phyloP scores from a whole-genome alignment of 2,797 vertebrate genomes.

The Naso thynnoides region DNA sequence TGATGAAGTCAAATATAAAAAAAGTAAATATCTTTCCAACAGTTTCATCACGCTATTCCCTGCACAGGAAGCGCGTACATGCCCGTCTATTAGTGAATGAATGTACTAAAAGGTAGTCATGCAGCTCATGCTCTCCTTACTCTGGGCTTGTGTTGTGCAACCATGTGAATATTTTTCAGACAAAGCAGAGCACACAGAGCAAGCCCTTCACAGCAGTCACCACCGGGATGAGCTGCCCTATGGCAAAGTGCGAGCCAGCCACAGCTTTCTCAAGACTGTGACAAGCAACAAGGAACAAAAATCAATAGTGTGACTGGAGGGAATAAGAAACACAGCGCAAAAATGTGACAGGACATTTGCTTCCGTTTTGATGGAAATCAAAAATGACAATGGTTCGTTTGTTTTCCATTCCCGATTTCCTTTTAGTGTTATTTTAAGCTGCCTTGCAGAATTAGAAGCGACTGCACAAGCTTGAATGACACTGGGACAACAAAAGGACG shows the following conservation, averaged over 20 bases:
- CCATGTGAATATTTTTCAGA: conserved; percentile 59
- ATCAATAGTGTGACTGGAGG: conserved; percentile 35
- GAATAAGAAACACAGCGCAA: conserved; percentile 28
- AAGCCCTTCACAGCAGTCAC: conserved; percentile 22
- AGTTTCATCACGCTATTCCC: conserved; percentile 38
- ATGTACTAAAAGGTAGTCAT: conserved; percentile 51
- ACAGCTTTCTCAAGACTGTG: conserved; percentile 30
- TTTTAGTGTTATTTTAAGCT: not conserved
- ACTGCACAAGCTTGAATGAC: not conserved
- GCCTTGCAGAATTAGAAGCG: not conserved
- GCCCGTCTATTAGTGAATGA: conserved; percentile 50
- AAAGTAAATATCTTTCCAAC: conserved; percentile 32
- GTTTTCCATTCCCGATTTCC: not conserved
- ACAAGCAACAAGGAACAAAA: conserved; percentile 30
- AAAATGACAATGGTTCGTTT: not conserved
- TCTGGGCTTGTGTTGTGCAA: conserved; percentile 55
- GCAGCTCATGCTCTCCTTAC: conserved; percentile 51
- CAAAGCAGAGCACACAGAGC: conserved; percentile 43
- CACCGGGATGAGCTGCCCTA: conserved; percentile 26
- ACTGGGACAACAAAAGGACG: not conserved
- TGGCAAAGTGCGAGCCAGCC: conserved; percentile 20
- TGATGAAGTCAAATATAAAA: not conserved
- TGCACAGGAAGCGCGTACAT: conserved; percentile 44
- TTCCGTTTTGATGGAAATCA: conserved; percentile 19
- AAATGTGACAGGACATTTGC: conserved; percentile 12